Evolutionary conservation across 2,888 invertebrate genomes (phyloP), one percentile per base, ranked within the genome.

Genomic region (Thymelicus sylvestris): DNA sequence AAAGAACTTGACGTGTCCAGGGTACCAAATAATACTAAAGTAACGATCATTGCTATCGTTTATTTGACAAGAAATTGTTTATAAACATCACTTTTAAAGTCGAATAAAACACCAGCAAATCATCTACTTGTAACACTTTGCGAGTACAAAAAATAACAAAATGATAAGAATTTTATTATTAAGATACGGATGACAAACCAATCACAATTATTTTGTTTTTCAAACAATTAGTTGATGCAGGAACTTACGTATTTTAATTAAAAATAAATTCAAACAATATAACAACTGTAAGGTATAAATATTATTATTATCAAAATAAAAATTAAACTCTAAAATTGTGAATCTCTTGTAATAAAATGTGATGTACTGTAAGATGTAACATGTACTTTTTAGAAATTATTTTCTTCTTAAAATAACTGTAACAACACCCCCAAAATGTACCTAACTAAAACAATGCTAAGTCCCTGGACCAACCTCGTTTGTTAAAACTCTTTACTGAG

Each of bases 81-180:
- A 76, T 87, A 86, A 86, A 89, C 87, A 88, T 87, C 86, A 87
- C 85, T 86, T 87, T 85, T 80, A 84, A 83, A 72, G 73, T 74
- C 72, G 74, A 76, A 75, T 68, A 61, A 68, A 62, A 62, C 55
- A 62, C 55, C 52, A 68, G 62, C 52, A 52, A 61, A 61, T 62
- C 31, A 15, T 55, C 31, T 47, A 60, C 4, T 8, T 31, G 5
- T 57, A 57, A 13, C 57, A 12, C n/a, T 15, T 19, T 24, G 24
- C 10, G 31, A 31, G 52, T 55, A 55, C 39, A 66, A 52, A 66
- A 66, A 39, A 55, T 65, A 65, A 65, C 39, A 65, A 65, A 47
- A 47, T 47, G 5, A n/a, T 31, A 31, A 24, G n/a, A n/a, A n/a
- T n/a, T n/a, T 24, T 24, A 31, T 31, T 31, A 59, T 59, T 47